Evolutionary conservation across 2,888 invertebrate genomes (phyloP), one percentile per base, ranked within the genome.

Genomic region (Nephrocerus scutellatus): DNA sequence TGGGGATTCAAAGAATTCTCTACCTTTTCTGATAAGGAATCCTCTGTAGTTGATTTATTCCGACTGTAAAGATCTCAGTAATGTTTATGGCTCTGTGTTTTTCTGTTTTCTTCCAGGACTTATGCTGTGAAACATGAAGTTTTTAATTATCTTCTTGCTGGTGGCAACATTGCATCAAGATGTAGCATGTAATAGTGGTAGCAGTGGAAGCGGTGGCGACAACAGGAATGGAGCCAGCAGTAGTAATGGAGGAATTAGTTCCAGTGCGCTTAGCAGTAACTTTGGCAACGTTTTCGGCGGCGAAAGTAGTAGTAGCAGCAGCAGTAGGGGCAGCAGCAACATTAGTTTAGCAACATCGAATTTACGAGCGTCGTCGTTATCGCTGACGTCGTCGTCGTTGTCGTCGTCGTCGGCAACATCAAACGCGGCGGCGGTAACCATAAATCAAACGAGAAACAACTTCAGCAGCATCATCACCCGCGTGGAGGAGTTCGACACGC

Each of bases 381-480:
- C 23, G 23, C 23, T 22, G 23, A 22, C 8, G 10, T 8, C n/a
- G 8, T 22, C 12, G 21, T 6, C 8, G 10, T 9, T 9, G 10
- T n/a, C 8, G 18, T 12, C 8, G 26, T n/a, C 6, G 7, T 26
- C 13, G 26, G 26, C 6, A n/a, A n/a, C n/a, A n/a, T n/a, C 33
- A 34, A 26, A 30, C 22, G 24, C 6, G 24, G 31, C 30, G 30
- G 16, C 14, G 37, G 25, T 29, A 36, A 34, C 13, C 38, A 38
- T 30, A 46, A 24, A 41, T 42, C 31, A 44, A 45, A 32, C 32
- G 42, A 45, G 41, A 40, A 54, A 48, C 37, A 61, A 59, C 38
- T 49, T 53, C n/a, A 65, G 57, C 46, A 66, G 57, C 44, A 62
- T 66, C 20, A 65, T 69, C 21, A 66, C 66, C 29, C 61, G 61